Percentiles rank a stretch among this genome's conserved stretches.
phyloP scores from a whole-genome alignment of 1,140 invertebrate species.

The Adoxophyes honmai region DNA sequence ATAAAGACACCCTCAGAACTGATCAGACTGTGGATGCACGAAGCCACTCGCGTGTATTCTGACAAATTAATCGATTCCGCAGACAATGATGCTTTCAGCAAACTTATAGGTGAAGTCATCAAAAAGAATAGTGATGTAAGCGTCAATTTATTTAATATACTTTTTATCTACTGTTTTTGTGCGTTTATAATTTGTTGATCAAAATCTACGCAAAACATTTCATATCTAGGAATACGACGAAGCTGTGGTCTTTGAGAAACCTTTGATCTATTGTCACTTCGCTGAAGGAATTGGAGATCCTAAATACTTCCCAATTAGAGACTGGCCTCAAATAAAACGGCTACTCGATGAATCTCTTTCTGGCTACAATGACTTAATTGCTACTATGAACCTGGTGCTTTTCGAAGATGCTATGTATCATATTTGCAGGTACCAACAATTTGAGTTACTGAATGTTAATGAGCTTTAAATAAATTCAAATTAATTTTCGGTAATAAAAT shows the following conservation, averaged over 20 bases:
- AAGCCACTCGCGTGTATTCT: constrained; percentile 91
- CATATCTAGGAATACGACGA: constrained; percentile 58
- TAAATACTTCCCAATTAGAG: constrained; percentile 90
- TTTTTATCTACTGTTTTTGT: neutral
- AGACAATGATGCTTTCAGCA: constrained; percentile 87
- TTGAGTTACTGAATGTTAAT: too few species aligned
- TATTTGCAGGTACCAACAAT: constrained; percentile 88
- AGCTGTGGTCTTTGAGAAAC: constrained; percentile 77
- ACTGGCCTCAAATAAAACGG: constrained; percentile 85
- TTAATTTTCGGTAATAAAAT: too few species aligned
- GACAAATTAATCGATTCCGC: constrained; percentile 91
- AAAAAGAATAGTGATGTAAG: constrained; percentile 91
- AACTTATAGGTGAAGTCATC: constrained; percentile 85
- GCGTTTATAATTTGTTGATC: neutral
- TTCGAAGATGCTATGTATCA: constrained; percentile 97
- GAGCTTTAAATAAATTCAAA: too few species aligned
- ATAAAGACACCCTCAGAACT: constrained; percentile 83
- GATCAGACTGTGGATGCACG: constrained; percentile 92
- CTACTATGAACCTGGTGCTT: constrained; percentile 95
- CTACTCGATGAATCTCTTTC: constrained; percentile 89
- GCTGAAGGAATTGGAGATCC: constrained; percentile 93
- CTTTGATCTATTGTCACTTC: constrained; percentile 93
- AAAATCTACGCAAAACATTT: neutral
- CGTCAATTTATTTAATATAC: constrained; percentile 17
- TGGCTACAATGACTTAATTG: constrained; percentile 90